Evolutionary conservation across 2,797 vertebrate species (phyloP).

Genomic region (Clarias fuscus): DNA sequence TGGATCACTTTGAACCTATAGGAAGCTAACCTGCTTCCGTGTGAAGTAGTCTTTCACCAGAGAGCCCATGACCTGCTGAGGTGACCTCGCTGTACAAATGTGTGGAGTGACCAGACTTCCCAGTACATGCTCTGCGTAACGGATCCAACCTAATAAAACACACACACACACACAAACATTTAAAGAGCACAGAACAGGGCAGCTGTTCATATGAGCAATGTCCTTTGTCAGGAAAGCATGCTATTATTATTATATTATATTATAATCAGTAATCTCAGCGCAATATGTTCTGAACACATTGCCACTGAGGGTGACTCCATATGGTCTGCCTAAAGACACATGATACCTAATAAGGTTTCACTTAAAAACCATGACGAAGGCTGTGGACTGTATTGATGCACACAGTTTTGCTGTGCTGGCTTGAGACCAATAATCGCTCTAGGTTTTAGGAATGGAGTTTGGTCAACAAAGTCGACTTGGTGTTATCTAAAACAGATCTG

Average conservation of each 20-base stretch:
- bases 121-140: conserved; percentile 89
- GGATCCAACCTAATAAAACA: conserved; percentile 86
- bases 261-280: background rate
- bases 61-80: conserved; percentile 96
- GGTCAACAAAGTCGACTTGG: too few species aligned
- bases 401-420: too few species aligned
- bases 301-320: too few species aligned
- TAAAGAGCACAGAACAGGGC: background rate
- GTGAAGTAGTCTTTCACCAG: conserved; percentile 94
- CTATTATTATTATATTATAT: background rate
- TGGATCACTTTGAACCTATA: background rate
- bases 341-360: too few species aligned
- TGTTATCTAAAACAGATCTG: too few species aligned
- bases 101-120: conserved; percentile 89
- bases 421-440: too few species aligned
- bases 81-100: conserved; percentile 92
- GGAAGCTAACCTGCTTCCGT: conserved; percentile 82
- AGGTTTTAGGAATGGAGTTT: too few species aligned
- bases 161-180: conserved; percentile 19
- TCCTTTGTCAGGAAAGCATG: background rate
- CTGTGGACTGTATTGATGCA: too few species aligned
- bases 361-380: too few species aligned
- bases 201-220: background rate
- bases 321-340: too few species aligned
- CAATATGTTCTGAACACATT: background rate